A percentile compares a stretch with the other conserved stretches of the same genome.
Conservation (phyloP, 2,113 vertebrate genomes). For the Sisor rabdophorus region DNA sequence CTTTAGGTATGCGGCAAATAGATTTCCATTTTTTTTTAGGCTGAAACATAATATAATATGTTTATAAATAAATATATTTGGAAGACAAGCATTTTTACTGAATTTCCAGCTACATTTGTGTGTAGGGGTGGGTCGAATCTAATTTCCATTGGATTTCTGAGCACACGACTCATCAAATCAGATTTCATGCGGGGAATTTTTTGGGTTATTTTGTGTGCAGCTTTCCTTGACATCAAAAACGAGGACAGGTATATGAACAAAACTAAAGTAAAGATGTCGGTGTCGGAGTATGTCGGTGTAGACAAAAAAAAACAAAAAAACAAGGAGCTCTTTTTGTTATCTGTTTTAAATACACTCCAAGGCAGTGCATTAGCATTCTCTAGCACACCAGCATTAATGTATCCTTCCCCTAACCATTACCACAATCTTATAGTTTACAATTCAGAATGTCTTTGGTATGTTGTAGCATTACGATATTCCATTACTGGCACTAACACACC, state of each 20-base stretch:
- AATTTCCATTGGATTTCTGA: conserved; percentile 15
- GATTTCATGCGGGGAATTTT: conserved; percentile 4
- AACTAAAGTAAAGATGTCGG: not conserved
- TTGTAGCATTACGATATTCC: too few relatives aligned
- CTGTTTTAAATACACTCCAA: too few relatives aligned
- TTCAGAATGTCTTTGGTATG: too few relatives aligned
- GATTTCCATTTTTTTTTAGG: too few relatives aligned
- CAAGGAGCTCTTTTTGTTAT: too few relatives aligned
- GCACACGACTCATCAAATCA: conserved; percentile 3
- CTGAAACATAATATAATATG: too few relatives aligned
- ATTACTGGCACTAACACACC: too few relatives aligned
- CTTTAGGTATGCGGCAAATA: too few relatives aligned
- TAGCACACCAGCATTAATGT: too few relatives aligned
- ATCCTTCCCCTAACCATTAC: too few relatives aligned
- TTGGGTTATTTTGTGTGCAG: not conserved
- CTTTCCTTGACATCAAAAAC: not conserved
- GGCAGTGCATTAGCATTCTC: too few relatives aligned
- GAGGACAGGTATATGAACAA: not conserved
- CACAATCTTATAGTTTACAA: too few relatives aligned
- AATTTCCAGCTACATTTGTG: not conserved
- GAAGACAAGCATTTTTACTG: not conserved
- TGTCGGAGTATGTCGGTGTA: not conserved
- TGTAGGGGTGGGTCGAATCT: conserved; percentile 4
- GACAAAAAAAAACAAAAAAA: not conserved
- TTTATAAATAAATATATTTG: not conserved